Evolutionary conservation across 2,888 invertebrate species (phyloP).

Genomic region (Celastrina argiolus): DNA sequence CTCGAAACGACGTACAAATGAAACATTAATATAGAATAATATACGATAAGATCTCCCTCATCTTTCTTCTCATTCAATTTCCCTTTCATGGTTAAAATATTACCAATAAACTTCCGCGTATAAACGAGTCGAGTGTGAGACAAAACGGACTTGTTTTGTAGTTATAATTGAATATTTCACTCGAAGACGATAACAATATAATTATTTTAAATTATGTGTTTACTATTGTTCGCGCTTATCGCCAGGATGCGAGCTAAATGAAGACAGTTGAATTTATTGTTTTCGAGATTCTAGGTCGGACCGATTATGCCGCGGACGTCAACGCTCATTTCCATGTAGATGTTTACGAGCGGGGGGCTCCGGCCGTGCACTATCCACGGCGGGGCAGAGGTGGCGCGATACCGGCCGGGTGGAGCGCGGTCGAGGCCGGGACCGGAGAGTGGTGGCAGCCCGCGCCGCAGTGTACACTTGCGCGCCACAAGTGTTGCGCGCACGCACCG

Average conservation of each 20-base stretch:
- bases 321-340: slow-evolving; percentile 41
- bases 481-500: slow-evolving; percentile 67
- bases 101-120: slow-evolving; percentile 3
- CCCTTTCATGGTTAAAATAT: slow-evolving; percentile 6
- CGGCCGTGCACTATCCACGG: slow-evolving; percentile 63
- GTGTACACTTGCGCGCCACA: slow-evolving; percentile 68
- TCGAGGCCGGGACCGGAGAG: slow-evolving; percentile 68
- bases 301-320: slow-evolving; percentile 37
- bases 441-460: slow-evolving; percentile 55
- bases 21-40: neutral
- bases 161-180: slow-evolving; percentile 4
- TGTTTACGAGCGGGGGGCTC: slow-evolving; percentile 58
- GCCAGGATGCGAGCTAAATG: slow-evolving; percentile 23
- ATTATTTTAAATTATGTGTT: neutral
- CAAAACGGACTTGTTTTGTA: neutral
- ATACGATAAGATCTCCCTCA: slow-evolving; percentile 1
- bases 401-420: slow-evolving; percentile 54
- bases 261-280: slow-evolving; percentile 31
- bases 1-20: neutral
- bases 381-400: slow-evolving; percentile 66
- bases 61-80: slow-evolving; percentile 12
- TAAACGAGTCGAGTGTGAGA: neutral
- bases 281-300: slow-evolving; percentile 35
- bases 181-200: neutral
- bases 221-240: slow-evolving; percentile 23